Evolutionary conservation across 2,797 vertebrate genomes (phyloP).

Genomic region (Champsocephalus gunnari): DNA sequence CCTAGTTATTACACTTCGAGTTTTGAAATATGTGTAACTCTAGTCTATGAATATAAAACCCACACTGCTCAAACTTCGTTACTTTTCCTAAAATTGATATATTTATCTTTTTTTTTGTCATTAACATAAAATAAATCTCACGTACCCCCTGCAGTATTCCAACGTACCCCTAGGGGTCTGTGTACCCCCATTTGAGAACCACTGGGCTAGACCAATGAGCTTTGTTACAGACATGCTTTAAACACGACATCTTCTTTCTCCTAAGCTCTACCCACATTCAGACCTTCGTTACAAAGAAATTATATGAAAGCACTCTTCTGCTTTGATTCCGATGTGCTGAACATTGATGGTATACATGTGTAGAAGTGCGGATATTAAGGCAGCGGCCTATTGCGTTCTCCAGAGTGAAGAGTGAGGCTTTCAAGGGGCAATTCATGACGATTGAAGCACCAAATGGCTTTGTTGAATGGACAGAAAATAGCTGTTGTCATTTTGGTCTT

Average conservation of each 20-base stretch:
- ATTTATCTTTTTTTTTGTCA: no score
- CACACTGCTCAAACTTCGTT: no score
- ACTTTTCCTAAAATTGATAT: no score
- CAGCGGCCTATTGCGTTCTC: slow-evolving; percentile 17
- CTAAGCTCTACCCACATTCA: slow-evolving; percentile 15
- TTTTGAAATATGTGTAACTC: no score
- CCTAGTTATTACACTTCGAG: no score
- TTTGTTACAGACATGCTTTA: slow-evolving; percentile 62
- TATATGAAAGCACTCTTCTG: slow-evolving; percentile 18
- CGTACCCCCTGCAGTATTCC: no score
- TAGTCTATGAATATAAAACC: no score
- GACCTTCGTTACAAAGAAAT: slow-evolving; percentile 5
- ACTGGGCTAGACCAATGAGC: slow-evolving; percentile 55
- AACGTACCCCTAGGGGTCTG: no score
- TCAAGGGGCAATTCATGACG: slow-evolving; percentile 41
- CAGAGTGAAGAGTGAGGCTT: slow-evolving; percentile 42
- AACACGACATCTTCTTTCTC: slow-evolving; percentile 42
- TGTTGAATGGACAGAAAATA: slow-evolving; percentile 39
- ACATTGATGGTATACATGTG: slow-evolving; percentile 18
- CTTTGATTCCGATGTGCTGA: slow-evolving; percentile 5
- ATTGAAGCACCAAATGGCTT: slow-evolving; percentile 46
- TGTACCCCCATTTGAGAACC: no score
- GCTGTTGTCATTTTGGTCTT: slow-evolving; percentile 35
- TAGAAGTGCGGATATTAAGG: slow-evolving; percentile 30
- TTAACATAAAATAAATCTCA: no score